Conservation (phyloP, 2,797 vertebrate genomes). For the Sebastes oblongus region DNA sequence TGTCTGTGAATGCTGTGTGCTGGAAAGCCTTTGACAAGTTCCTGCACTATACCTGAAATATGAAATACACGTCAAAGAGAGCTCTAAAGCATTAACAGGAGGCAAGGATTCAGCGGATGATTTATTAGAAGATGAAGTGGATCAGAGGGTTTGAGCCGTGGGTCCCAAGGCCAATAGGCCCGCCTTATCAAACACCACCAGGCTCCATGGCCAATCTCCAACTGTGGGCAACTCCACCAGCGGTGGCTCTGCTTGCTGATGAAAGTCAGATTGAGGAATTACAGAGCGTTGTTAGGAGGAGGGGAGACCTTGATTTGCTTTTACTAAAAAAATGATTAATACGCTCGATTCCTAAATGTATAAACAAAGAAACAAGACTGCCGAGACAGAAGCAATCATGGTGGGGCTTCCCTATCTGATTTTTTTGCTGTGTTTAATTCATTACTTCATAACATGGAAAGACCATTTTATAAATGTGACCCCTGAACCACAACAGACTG, state of each 20-base stretch:
- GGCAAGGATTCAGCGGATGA: conserved; percentile 51
- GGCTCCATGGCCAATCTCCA: conserved; percentile 73
- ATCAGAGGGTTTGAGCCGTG: conserved; percentile 62
- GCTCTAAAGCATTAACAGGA: conserved; percentile 54
- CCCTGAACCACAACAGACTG: not conserved
- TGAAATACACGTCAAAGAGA: conserved; percentile 51
- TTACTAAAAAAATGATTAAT: conserved; percentile 9
- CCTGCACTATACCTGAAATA: conserved; percentile 31
- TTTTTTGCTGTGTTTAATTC: not conserved
- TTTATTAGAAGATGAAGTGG: conserved; percentile 76
- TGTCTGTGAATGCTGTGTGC: not conserved
- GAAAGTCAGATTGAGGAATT: conserved; percentile 47
- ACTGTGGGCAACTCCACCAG: conserved; percentile 58
- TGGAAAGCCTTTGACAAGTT: conserved; percentile 52
- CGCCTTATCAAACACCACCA: conserved; percentile 76
- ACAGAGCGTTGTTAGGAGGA: conserved; percentile 18
- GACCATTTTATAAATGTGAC: not conserved
- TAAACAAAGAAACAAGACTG: not conserved
- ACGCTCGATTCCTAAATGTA: not conserved
- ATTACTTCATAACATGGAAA: not conserved
- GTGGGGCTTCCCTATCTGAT: not conserved
- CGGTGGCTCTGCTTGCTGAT: conserved; percentile 51
- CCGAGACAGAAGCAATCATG: not conserved
- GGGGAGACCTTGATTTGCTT: conserved; percentile 7
- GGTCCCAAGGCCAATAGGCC: conserved; percentile 67